Percentiles rank a stretch among this genome's conserved stretches.
phyloP scores from a whole-genome alignment of 30 jellyfish, hydroid and myxozoan genomes.

The Aurelia aurita complex sp. Pacific region DNA sequence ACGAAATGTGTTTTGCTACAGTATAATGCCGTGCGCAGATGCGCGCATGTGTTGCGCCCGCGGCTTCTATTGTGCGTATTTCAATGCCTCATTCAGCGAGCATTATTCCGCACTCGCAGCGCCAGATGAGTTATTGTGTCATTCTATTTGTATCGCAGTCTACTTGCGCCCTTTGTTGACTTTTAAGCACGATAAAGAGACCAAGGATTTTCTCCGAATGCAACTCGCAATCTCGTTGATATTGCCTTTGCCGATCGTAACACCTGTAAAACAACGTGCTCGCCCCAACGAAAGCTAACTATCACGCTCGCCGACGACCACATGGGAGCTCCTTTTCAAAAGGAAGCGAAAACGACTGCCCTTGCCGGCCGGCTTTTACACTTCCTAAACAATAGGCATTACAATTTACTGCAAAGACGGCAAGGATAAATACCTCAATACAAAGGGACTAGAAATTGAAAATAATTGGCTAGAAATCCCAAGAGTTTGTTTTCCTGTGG shows the following conservation, averaged over 20 bases:
- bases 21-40: slow-evolving; percentile 90
- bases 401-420: neutral
- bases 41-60: slow-evolving; percentile 91
- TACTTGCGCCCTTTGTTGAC: slow-evolving; percentile 12
- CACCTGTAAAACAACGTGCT: slow-evolving; percentile 72
- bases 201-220: slow-evolving; percentile 24
- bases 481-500: too few relatives aligned
- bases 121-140: slow-evolving; percentile 54
- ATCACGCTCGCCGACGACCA: slow-evolving; percentile 21
- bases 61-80: slow-evolving; percentile 86
- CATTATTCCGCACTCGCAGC: slow-evolving; percentile 45
- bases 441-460: too few relatives aligned
- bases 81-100: slow-evolving; percentile 74
- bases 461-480: too few relatives aligned
- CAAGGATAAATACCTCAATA: too few relatives aligned
- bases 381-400: neutral
- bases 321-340: slow-evolving; percentile 57
- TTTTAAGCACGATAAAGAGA: slow-evolving; percentile 4
- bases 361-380: slow-evolving; percentile 27
- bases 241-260: slow-evolving; percentile 43
- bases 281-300: slow-evolving; percentile 3
- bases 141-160: slow-evolving; percentile 7
- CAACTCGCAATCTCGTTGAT: slow-evolving; percentile 22
- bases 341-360: neutral
- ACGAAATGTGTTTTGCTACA: slow-evolving; percentile 69